Evolutionary conservation across 2,797 vertebrate genomes (phyloP).

Genomic region (Lithobates pipiens): DNA sequence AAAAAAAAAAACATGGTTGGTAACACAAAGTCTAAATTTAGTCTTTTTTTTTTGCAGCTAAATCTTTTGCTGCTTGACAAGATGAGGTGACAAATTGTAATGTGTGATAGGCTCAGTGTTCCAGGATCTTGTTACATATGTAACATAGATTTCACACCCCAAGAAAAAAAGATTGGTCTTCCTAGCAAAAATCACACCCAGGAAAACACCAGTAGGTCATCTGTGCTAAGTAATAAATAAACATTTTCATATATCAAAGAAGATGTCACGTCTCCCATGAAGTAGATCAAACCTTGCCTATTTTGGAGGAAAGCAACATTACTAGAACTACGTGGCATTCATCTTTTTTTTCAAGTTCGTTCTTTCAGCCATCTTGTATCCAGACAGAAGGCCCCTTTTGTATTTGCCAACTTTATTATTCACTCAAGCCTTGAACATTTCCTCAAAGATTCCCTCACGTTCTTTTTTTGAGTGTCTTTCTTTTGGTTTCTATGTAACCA

Average conservation of each 20-base stretch:
- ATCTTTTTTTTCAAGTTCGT: neutral
- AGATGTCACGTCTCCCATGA: neutral
- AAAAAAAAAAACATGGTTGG: slow-evolving; percentile 5
- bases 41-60: slow-evolving; percentile 1
- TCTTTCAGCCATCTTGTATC: neutral
- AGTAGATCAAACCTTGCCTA: too few relatives aligned
- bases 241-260: neutral
- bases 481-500: neutral
- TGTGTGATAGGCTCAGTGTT: slow-evolving; percentile 20
- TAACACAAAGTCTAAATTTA: slow-evolving; percentile 38
- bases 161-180: slow-evolving; percentile 4
- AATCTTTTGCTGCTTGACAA: slow-evolving; percentile 27
- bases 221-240: slow-evolving; percentile 12
- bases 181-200: slow-evolving; percentile 12
- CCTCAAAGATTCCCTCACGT: neutral
- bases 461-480: neutral
- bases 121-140: neutral
- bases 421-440: neutral
- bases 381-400: neutral
- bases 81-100: slow-evolving; percentile 25
- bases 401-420: neutral
- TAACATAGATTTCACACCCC: slow-evolving; percentile 10
- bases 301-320: neutral
- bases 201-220: slow-evolving; percentile 8
- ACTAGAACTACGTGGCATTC: neutral